Percentiles rank a stretch among this genome's conserved stretches.
Evolutionary conservation across 2,797 vertebrate species (phyloP).

Genomic region (Gallinago stenura): DNA sequence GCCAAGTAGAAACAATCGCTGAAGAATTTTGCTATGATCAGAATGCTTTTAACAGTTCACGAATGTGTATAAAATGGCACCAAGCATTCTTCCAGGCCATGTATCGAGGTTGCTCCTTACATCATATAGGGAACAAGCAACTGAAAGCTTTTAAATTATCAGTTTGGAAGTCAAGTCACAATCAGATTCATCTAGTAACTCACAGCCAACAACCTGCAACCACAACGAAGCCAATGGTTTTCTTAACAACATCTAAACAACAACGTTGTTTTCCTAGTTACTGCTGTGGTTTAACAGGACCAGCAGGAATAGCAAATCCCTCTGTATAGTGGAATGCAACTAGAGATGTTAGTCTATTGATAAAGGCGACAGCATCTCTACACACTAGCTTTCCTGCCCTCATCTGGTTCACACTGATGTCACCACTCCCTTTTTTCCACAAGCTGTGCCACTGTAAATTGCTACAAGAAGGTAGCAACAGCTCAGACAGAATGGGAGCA

Average conservation of each 20-base stretch:
- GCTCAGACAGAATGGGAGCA: neutral
- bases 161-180: neutral
- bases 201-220: neutral
- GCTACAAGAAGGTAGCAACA: neutral
- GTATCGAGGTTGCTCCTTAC: neutral
- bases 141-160: neutral
- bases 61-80: neutral
- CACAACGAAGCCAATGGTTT: neutral
- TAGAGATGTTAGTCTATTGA: neutral
- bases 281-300: neutral
- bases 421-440: neutral
- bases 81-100: neutral
- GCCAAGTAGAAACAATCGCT: neutral
- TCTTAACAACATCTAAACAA: neutral
- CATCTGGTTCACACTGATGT: neutral
- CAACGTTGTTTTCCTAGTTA: neutral
- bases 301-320: neutral
- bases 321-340: neutral
- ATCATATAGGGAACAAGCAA: neutral
- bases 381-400: neutral
- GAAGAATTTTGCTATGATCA: neutral
- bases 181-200: neutral
- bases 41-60: neutral
- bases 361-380: neutral
- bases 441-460: neutral